Percentiles rank a stretch among this genome's conserved stretches.
phyloP scores from a whole-genome alignment of 1,140 invertebrate species.

The Bombus superbus region DNA sequence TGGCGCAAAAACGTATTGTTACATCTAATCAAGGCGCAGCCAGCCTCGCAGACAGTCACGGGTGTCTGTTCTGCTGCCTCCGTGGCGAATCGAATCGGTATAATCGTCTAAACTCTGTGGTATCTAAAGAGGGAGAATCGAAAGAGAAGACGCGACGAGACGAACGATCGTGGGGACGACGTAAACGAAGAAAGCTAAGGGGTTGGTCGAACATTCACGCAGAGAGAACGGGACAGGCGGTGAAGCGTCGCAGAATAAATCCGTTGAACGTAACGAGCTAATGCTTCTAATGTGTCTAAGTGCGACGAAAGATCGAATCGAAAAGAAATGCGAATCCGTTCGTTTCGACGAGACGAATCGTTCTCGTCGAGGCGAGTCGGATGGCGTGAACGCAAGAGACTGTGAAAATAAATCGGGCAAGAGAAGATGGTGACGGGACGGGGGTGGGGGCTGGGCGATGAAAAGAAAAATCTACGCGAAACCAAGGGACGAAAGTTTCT shows the following conservation, averaged over 20 bases:
- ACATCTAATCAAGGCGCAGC: conserved; percentile 34
- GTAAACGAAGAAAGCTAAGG: neutral
- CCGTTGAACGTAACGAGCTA: conserved; percentile 27
- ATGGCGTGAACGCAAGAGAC: conserved; percentile 17
- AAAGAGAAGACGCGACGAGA: neutral
- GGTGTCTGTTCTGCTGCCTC: neutral
- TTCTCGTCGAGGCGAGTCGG: conserved; percentile 19
- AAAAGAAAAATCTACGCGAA: conserved; percentile 5
- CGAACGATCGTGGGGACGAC: neutral
- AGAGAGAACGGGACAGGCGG: neutral
- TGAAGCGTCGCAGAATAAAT: conserved; percentile 44
- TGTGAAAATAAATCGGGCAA: neutral
- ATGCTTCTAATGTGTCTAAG: conserved; percentile 26
- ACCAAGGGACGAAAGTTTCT: neutral
- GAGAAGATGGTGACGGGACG: neutral
- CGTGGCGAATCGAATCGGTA: neutral
- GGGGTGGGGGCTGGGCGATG: neutral
- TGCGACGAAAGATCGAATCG: conserved; percentile 25
- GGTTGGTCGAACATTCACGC: conserved; percentile 13
- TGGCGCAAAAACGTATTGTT: conserved; percentile 50
- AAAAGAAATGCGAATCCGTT: neutral
- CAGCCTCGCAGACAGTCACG: neutral
- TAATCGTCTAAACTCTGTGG: neutral
- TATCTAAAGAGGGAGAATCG: neutral
- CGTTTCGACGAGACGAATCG: neutral